phyloP scores from a whole-genome alignment of 2,113 vertebrate genomes.

The Mungos mungo region DNA sequence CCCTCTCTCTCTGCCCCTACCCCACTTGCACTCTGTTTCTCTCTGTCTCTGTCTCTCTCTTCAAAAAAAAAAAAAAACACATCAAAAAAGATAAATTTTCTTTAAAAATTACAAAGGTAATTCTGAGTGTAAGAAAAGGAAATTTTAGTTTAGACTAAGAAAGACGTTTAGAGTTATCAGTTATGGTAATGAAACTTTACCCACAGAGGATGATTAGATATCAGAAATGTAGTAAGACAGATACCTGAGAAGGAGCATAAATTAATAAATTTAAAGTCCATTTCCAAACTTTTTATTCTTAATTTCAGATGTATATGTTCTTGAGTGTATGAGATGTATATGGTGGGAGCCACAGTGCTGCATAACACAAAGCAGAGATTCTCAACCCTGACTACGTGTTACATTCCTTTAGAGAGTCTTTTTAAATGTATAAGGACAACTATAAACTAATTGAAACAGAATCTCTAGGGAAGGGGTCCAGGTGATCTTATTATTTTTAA shows the following conservation, averaged over 20 bases:
- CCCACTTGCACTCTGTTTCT: too few relatives aligned
- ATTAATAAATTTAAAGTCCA: not conserved
- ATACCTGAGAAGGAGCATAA: not conserved
- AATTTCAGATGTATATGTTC: not conserved
- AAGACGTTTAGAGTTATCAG: not conserved
- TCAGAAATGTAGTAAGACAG: not conserved
- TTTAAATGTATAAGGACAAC: not conserved
- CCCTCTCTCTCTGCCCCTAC: too few relatives aligned
- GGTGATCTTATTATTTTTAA: not conserved
- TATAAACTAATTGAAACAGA: not conserved
- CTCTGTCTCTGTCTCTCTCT: too few relatives aligned
- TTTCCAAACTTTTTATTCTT: not conserved
- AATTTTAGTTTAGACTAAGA: not conserved
- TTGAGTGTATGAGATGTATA: not conserved
- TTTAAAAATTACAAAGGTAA: not conserved
- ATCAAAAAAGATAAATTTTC: too few relatives aligned
- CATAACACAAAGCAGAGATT: not conserved
- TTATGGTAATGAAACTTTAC: not conserved
- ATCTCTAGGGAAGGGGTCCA: not conserved
- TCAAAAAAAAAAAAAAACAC: too few relatives aligned
- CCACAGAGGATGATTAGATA: not conserved
- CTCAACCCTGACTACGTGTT: not conserved
- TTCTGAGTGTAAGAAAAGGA: not conserved
- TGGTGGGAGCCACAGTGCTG: not conserved
- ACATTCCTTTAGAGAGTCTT: not conserved